phyloP scores from a whole-genome alignment of 2,797 vertebrate species.

The Nasua narica region DNA sequence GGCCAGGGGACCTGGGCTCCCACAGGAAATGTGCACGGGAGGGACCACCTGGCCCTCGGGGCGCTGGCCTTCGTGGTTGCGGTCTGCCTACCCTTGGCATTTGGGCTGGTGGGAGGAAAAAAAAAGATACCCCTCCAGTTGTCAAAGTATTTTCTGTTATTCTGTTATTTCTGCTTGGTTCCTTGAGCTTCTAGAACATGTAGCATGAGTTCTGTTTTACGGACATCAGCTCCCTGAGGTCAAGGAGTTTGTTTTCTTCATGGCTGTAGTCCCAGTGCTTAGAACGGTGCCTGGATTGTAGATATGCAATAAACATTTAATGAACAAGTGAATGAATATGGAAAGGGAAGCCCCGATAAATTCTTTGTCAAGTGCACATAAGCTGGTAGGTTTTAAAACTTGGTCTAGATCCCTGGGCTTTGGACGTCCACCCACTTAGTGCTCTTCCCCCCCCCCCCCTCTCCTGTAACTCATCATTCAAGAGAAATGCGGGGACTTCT shows the following conservation, averaged over 20 bases:
- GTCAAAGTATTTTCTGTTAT: not conserved
- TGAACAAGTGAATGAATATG: not conserved
- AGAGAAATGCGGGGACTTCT: not conserved
- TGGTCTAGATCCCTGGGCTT: not conserved
- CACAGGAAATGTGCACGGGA: rapidly evolving
- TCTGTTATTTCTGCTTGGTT: not conserved
- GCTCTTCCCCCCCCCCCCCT: no score
- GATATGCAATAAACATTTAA: not conserved
- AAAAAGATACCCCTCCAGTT: not conserved
- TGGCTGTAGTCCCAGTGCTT: not conserved
- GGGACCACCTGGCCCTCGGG: not conserved
- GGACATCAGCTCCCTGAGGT: not conserved
- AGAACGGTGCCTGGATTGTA: not conserved
- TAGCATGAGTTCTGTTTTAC: not conserved
- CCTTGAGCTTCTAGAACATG: not conserved
- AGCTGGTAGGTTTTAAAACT: not conserved
- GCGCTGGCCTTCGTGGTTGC: not conserved
- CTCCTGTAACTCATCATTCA: not conserved
- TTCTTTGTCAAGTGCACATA: not conserved
- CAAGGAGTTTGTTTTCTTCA: not conserved
- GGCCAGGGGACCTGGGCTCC: not conserved
- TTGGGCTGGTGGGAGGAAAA: not conserved
- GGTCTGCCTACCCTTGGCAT: not conserved
- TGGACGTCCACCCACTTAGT: not conserved
- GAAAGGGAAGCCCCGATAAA: not conserved